Evolutionary conservation across 2,888 invertebrate species (phyloP).

Genomic region (Nasonia oneida): DNA sequence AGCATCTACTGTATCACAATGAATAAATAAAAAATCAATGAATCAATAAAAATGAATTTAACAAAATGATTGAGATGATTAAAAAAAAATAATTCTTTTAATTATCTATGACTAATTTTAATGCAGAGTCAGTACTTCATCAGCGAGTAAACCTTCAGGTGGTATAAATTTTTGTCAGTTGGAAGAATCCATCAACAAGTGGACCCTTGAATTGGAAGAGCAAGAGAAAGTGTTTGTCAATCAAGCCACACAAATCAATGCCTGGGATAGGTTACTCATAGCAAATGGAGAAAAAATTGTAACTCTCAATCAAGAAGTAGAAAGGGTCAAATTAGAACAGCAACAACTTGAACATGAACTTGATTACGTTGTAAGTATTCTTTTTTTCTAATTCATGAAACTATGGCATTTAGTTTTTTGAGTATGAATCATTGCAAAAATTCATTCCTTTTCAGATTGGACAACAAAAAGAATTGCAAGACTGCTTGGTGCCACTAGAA

Average conservation of each 20-base stretch:
- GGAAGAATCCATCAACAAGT: conserved; percentile 96
- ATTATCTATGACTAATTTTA: neutral
- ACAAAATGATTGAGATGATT: neutral
- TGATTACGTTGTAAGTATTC: conserved; percentile 86
- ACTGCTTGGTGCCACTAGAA: conserved; percentile 91
- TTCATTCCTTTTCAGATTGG: conserved; percentile 80
- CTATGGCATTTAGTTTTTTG: neutral
- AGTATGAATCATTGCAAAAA: neutral
- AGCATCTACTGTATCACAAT: neutral
- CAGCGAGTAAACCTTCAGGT: conserved; percentile 74
- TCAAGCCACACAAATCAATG: conserved; percentile 96
- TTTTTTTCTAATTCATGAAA: neutral
- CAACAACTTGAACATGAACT: conserved; percentile 94
- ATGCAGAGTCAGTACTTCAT: conserved; percentile 74
- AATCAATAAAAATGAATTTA: neutral
- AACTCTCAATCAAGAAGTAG: conserved; percentile 91
- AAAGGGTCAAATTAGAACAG: conserved; percentile 93
- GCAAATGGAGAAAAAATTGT: conserved; percentile 96
- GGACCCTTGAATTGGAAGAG: conserved; percentile 94
- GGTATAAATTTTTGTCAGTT: conserved; percentile 90
- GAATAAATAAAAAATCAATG: conserved; percentile 23
- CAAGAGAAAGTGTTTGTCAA: conserved; percentile 95
- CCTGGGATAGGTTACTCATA: conserved; percentile 95
- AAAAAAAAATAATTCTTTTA: conserved; percentile 7
- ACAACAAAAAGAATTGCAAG: conserved; percentile 95